phyloP scores from a whole-genome alignment of 2,113 vertebrate genomes.

The Chrysochloris asiatica region DNA sequence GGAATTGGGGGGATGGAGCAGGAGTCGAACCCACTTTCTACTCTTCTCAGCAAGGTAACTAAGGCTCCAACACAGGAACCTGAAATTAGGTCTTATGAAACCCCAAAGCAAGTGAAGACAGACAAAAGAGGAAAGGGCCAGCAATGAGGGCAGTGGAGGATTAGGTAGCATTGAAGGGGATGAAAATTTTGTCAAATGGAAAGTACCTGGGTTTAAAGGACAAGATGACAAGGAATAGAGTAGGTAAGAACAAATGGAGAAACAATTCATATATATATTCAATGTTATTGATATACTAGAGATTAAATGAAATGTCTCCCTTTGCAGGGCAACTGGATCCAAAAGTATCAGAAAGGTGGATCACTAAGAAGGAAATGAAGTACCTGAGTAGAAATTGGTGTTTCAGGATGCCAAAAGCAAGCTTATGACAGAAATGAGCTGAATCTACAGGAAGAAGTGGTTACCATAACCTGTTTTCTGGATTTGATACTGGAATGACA shows the following conservation, averaged over 20 bases:
- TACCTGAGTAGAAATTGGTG: conserved; percentile 76
- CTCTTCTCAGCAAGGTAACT: no score
- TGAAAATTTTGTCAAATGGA: no score
- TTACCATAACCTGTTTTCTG: not conserved
- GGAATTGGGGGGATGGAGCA: not conserved
- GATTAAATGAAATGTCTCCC: not conserved
- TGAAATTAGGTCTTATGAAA: no score
- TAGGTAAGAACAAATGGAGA: no score
- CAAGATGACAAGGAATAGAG: no score
- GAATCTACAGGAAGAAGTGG: not conserved
- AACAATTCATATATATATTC: not conserved
- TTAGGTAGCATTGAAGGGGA: no score
- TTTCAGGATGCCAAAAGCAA: conserved; percentile 37
- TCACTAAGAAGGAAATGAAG: conserved; percentile 28
- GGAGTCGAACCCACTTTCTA: no score
- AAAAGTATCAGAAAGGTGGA: conserved; percentile 1
- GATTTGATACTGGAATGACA: not conserved
- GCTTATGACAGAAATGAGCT: not conserved
- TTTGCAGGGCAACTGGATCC: not conserved
- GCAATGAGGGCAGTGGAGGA: no score
- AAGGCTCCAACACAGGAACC: no score
- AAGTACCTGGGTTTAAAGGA: no score
- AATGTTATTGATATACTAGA: conserved; percentile 1
- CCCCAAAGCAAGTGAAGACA: no score
- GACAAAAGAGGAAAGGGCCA: no score